phyloP scores from a whole-genome alignment of 2,797 vertebrate species.

The Halcyon chelicuti region DNA sequence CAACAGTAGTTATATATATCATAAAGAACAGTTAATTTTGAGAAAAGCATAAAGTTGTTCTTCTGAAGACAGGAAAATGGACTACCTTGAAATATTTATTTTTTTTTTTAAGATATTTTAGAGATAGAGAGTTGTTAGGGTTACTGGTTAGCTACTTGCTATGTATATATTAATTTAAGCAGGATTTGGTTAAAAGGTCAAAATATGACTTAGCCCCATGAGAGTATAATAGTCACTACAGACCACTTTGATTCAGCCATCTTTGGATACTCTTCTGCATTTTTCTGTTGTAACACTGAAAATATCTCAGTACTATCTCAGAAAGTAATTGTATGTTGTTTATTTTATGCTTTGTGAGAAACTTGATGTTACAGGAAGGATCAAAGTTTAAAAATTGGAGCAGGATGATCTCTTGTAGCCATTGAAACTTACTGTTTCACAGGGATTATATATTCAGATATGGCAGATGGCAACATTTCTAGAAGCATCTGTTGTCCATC shows the following conservation, averaged over 20 bases:
- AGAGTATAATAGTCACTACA: neutral
- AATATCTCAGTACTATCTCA: neutral
- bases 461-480: conserved; percentile 80
- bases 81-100: neutral
- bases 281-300: neutral
- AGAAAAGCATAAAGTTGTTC: neutral
- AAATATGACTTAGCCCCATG: neutral
- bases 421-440: conserved; percentile 66
- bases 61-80: neutral
- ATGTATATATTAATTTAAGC: neutral
- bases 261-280: neutral
- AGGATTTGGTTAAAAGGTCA: neutral
- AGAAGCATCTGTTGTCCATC: conserved; percentile 82
- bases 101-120: neutral
- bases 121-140: neutral
- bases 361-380: neutral
- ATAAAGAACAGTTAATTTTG: neutral
- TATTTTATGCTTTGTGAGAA: neutral
- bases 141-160: neutral
- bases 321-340: neutral
- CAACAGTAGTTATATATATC: neutral
- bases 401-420: conserved; percentile 42
- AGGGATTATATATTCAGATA: conserved; percentile 63
- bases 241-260: neutral
- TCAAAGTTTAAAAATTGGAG: conserved; percentile 45